Percentiles rank a stretch among this genome's conserved stretches.
These are phyloP conservation scores for Stenolophus ochropezus DNA, from an alignment of 2,888 invertebrate genomes.

Conservation along the genomic window DNA sequence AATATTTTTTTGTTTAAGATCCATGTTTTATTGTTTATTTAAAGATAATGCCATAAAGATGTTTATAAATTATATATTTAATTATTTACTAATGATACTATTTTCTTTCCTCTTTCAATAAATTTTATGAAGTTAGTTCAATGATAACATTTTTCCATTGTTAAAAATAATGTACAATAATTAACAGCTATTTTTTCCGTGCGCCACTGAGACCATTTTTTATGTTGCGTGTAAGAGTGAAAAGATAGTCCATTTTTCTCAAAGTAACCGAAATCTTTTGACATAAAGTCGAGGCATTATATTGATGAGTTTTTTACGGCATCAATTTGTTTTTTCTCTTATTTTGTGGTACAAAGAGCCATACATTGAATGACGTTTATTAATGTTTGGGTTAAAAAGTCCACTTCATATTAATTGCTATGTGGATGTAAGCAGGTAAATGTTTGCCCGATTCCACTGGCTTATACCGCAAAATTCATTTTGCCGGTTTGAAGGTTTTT, in stretches of 20 bases:
- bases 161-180: too few species aligned
- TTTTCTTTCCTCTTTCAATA: too few species aligned
- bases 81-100: too few species aligned
- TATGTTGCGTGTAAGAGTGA: constrained; percentile 15
- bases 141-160: too few species aligned
- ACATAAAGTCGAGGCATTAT: constrained; percentile 41
- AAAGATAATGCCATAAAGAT: too few species aligned
- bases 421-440: constrained; percentile 2
- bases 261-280: constrained; percentile 38
- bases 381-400: constrained; percentile 32
- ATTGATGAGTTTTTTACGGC: constrained; percentile 38
- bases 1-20: too few species aligned
- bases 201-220: constrained; percentile 23
- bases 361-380: constrained; percentile 33
- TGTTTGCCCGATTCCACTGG: constrained; percentile 12
- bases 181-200: too few species aligned
- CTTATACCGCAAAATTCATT: too few species aligned
- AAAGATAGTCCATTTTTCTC: constrained; percentile 20
- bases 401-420: constrained; percentile 39
- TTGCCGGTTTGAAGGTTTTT: too few species aligned
- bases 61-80: too few species aligned
- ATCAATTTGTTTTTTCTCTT: constrained; percentile 33
- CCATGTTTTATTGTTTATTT: too few species aligned
- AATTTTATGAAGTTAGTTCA: too few species aligned
- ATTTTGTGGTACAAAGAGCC: constrained; percentile 16